Evolutionary conservation across 2,797 vertebrate species (phyloP).

Genomic region (Liparis tanakae): DNA sequence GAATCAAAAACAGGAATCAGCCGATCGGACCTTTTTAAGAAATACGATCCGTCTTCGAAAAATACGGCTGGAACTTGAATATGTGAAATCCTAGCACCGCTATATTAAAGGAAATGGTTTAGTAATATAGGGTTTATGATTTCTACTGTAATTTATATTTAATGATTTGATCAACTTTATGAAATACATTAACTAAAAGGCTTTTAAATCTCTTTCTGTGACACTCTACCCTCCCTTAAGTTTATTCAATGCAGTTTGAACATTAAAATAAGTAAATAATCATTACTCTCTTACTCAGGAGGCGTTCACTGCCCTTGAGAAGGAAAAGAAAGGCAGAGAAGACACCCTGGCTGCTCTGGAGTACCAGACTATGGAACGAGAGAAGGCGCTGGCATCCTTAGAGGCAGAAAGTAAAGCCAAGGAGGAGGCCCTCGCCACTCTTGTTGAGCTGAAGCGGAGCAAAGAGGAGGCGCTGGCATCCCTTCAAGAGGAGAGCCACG

Average conservation of each 20-base stretch:
- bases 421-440: slow-evolving; percentile 25
- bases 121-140: background rate
- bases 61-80: no score
- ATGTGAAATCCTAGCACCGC: background rate
- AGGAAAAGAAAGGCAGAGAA: slow-evolving; percentile 59
- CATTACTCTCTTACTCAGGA: slow-evolving; percentile 33
- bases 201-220: background rate
- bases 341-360: slow-evolving; percentile 46
- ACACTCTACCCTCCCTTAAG: background rate
- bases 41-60: no score
- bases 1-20: no score
- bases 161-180: background rate
- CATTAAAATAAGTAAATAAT: background rate
- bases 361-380: slow-evolving; percentile 60
- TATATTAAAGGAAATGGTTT: background rate
- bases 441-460: slow-evolving; percentile 26
- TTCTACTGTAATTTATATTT: background rate
- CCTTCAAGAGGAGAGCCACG: slow-evolving; percentile 24
- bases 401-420: slow-evolving; percentile 49
- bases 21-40: no score
- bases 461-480: slow-evolving; percentile 22
- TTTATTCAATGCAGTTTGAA: background rate
- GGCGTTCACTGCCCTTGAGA: slow-evolving; percentile 46
- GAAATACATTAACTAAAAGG: background rate
- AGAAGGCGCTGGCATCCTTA: slow-evolving; percentile 53